These are phyloP conservation scores for Rhinolophus ferrumequinum DNA, from an alignment of 2,113 vertebrate species.

Conservation along the genomic window DNA sequence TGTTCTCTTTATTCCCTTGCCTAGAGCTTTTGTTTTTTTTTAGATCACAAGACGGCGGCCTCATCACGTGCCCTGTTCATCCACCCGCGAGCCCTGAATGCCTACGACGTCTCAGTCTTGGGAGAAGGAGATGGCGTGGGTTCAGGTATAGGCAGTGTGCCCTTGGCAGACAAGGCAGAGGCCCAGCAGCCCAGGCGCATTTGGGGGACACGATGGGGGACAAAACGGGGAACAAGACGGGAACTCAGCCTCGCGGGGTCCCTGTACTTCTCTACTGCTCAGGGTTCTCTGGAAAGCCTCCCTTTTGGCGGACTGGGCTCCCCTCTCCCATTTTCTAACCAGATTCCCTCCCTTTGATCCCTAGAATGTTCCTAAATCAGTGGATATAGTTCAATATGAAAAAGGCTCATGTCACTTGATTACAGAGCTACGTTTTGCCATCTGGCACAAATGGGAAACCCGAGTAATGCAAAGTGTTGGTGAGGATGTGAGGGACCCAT, in stretches of 20 bases:
- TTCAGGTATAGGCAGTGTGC: not conserved
- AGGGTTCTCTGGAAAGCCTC: not conserved
- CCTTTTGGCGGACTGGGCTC: not conserved
- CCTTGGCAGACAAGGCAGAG: rapidly evolving
- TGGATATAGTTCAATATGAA: not conserved
- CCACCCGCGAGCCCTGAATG: not conserved
- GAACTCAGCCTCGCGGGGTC: not conserved
- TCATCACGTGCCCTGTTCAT: not conserved
- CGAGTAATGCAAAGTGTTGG: not conserved
- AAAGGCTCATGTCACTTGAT: too few species aligned
- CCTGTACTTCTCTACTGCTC: not conserved
- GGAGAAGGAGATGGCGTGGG: not conserved
- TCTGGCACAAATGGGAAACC: not conserved
- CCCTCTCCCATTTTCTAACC: not conserved
- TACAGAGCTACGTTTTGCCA: not conserved
- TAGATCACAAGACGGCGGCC: not conserved
- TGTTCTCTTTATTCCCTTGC: not conserved
- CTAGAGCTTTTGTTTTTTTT: not conserved
- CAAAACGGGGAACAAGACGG: too few species aligned
- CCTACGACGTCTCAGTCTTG: not conserved
- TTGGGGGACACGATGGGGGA: too few species aligned
- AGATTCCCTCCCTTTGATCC: not conserved
- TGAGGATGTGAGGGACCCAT: not conserved
- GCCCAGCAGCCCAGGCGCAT: not conserved
- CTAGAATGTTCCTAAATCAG: not conserved